These are phyloP conservation scores for Sprattus sprattus DNA, from an alignment of 2,113 vertebrate species.

Conservation along the genomic window DNA sequence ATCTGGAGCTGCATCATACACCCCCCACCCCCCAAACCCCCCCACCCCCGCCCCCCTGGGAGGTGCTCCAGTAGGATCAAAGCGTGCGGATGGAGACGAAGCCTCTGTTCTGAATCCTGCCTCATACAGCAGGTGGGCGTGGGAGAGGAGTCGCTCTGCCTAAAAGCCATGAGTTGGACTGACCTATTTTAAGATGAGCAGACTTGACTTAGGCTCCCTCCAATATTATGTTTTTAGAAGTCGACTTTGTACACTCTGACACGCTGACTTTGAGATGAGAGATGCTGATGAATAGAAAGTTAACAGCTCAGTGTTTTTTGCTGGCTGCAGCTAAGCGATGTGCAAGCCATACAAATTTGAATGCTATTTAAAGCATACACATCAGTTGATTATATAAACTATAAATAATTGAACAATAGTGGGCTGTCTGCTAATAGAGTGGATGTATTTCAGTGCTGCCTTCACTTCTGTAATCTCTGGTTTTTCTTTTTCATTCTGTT, in stretches of 20 bases:
- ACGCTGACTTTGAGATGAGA: not conserved
- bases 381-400: not conserved
- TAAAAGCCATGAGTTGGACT: not conserved
- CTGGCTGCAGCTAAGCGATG: not conserved
- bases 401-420: not conserved
- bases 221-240: not conserved
- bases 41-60: not conserved
- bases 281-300: not conserved
- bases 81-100: constrained; percentile 24
- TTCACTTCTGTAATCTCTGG: not conserved
- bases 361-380: not conserved
- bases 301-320: not conserved
- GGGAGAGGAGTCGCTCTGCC: not conserved
- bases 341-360: not conserved
- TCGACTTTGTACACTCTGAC: not conserved
- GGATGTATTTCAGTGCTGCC: not conserved
- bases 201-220: not conserved
- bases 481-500: not conserved
- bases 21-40: not conserved
- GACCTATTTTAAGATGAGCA: not conserved
- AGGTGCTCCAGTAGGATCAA: constrained; percentile 40
- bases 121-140: not conserved
- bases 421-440: not conserved
- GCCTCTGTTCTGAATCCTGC: constrained; percentile 11
- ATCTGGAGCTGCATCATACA: constrained; percentile 24